Evolutionary conservation across 2,888 invertebrate genomes (phyloP).

Genomic region (Pinctada fucata): DNA sequence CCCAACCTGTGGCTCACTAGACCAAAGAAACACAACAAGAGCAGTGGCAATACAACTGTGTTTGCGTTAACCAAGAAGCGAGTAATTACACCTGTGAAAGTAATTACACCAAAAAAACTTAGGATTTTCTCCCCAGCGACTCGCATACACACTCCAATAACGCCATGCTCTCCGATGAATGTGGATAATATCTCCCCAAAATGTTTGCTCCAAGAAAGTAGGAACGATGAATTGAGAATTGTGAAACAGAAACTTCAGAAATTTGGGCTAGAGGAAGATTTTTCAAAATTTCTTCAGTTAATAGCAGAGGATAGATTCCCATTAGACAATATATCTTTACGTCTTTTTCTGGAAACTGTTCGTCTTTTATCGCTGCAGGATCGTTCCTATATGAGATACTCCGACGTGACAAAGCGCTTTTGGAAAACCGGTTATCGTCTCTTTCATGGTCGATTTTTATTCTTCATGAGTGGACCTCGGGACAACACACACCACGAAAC

Average conservation of each 20-base stretch:
- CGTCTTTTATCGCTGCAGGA: constrained; percentile 1
- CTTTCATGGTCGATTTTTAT: constrained; percentile 38
- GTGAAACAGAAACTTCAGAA: background rate
- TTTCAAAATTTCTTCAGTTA: constrained; percentile 24
- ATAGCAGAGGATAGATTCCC: constrained; percentile 29
- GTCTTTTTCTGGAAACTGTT: constrained; percentile 36
- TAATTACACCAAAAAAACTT: too few relatives aligned
- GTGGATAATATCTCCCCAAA: too few relatives aligned
- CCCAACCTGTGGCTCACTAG: too few relatives aligned
- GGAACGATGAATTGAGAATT: background rate
- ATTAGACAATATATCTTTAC: constrained; percentile 30
- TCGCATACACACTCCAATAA: too few relatives aligned
- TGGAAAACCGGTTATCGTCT: constrained; percentile 35
- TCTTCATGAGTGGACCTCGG: constrained; percentile 29
- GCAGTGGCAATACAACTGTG: too few relatives aligned
- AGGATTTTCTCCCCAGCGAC: too few relatives aligned
- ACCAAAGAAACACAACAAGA: too few relatives aligned
- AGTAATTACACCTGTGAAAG: too few relatives aligned
- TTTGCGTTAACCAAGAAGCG: too few relatives aligned
- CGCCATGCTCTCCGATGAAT: too few relatives aligned
- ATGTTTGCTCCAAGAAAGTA: background rate
- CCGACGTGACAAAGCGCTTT: constrained; percentile 19
- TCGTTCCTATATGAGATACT: constrained; percentile 33
- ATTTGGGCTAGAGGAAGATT: constrained; percentile 1
- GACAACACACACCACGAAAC: too few relatives aligned